Conservation (phyloP, 2,113 vertebrate species). For the Phyllostomus hastatus region DNA sequence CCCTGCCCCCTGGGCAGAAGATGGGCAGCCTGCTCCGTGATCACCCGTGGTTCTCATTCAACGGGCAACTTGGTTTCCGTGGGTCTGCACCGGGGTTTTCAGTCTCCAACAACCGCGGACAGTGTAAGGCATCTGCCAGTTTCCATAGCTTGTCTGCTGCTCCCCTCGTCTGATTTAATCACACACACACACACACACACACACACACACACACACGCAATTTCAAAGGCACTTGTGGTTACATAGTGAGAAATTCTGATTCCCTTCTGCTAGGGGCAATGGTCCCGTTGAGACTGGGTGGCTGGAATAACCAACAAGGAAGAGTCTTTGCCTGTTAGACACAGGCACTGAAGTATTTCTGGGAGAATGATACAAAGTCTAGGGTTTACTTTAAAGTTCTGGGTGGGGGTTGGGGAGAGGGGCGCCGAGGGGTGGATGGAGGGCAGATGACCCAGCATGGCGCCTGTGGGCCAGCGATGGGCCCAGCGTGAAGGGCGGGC, state of each 20-base stretch:
- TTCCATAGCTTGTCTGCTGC: background rate
- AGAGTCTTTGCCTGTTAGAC: background rate
- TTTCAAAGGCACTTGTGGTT: background rate
- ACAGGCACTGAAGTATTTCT: background rate
- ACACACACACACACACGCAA: background rate
- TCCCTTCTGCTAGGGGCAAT: background rate
- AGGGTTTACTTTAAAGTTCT: background rate
- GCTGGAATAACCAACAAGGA: background rate
- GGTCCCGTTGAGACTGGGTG: too few relatives aligned
- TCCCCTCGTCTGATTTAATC: background rate
- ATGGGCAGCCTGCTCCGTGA: fast-evolving
- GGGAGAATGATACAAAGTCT: background rate
- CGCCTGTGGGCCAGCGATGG: fast-evolving
- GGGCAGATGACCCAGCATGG: fast-evolving
- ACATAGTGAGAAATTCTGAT: too few relatives aligned
- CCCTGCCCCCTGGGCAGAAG: fast-evolving
- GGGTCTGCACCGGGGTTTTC: background rate
- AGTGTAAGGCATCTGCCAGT: background rate
- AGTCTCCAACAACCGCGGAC: background rate
- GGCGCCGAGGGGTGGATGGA: fast-evolving
- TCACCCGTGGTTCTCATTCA: fast-evolving
- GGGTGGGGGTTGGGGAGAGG: fast-evolving
- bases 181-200: background rate
- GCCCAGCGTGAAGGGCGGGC: background rate
- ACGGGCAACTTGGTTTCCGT: background rate